Base-by-base conservation (phyloP, 30 jellyfish, hydroid and myxozoan genomes). In the Clytia hemisphaerica region DNA sequence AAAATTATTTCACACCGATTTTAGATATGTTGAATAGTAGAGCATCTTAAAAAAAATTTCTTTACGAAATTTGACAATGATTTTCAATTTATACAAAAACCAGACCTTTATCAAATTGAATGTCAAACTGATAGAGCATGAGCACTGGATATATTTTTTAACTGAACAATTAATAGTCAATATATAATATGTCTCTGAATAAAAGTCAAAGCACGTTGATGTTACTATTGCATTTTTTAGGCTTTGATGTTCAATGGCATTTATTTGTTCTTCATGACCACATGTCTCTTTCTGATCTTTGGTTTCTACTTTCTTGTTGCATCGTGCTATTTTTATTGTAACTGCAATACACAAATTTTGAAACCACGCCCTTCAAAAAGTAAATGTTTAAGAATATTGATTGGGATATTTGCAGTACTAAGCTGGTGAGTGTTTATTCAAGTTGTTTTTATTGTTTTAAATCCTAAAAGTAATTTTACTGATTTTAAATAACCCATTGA, bases 221-320 rank as follows among this genome's bases (percentile, higher is more conserved):
- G n/a, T n/a, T n/a, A n/a, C n/a, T n/a, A n/a, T 31, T 45, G 34
- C 26, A 15, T 50, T 34, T 55, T 53, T 6, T 54, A 79, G 93
- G 93, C 93, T 6, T 38, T 79, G 93, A 79, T 79, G 93, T 67
- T 79, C 84, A 79, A 79, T 60, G 93, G 93, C 2, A 50, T 79
- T 34, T 67, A 67, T 3, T 49, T 79, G 16, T 60, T 79, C n/a
- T 79, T 79, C 69, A 55, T 79, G 32, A 40, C 79, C 18, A 74
- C 34, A 2, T 42, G 61, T 28, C 38, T 79, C 27, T 79, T 79
- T 58, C 93, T 79, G 31, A 75, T 68, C 24, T 79, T 69, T 68
- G 59, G 84, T 0, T 67, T 79, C 45, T 79, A 79, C 45, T 79
- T 58, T 47, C 46, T 79, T 67, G 70, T 71, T 4, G 68, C 84